Evolutionary conservation across 2,113 vertebrate species (phyloP), one percentile per base, ranked within the genome.

Genomic region (Zapus hudsonius): DNA sequence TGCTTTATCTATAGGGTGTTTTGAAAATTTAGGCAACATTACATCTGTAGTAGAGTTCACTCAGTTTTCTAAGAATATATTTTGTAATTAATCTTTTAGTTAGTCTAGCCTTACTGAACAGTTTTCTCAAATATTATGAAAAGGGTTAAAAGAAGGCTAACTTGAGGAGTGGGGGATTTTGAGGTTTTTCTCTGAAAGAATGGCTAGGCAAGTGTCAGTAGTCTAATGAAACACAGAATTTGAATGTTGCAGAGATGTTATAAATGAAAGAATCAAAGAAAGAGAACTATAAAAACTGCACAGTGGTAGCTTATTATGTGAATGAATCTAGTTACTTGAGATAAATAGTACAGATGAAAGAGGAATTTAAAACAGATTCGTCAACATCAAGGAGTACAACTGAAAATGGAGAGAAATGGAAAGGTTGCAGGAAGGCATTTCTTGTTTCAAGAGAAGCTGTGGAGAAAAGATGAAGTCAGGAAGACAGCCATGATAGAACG

Each of bases 21-120:
- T 80, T 73, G 57, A 73, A 69, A 90, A 75, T 66, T 59, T 59
- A 86, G 25, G 10, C 10, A 57, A 72, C 70, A 17, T 90, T 91
- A 7, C 55, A 80, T 12, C 11, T 57, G 13, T 73, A 27, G 13
- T 47, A 10, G 2, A 73, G n/a, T 38, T 81, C n/a, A 55, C 64
- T 95, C 27, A 27, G 9, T 84, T 91, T 90, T 91, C 38, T 63
- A 81, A 95, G 27, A 47, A 15, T 78, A 19, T 66, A 5, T 72
- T 15, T 31, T 2, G 11, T 66, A 40, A 73, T 38, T 87, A 76
- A 84, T 72, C 8, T 61, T 92, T 80, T 67, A 40, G 67, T 85
- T 40, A 63, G 7, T 33, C 64, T 47, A 44, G 55, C 33, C 12
- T 91, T 67, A 40, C 23, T 36, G 40, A 40, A 11, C 9, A 73